Base-by-base conservation (phyloP, 1,140 invertebrate species). In the Ylistrum balloti region DNA sequence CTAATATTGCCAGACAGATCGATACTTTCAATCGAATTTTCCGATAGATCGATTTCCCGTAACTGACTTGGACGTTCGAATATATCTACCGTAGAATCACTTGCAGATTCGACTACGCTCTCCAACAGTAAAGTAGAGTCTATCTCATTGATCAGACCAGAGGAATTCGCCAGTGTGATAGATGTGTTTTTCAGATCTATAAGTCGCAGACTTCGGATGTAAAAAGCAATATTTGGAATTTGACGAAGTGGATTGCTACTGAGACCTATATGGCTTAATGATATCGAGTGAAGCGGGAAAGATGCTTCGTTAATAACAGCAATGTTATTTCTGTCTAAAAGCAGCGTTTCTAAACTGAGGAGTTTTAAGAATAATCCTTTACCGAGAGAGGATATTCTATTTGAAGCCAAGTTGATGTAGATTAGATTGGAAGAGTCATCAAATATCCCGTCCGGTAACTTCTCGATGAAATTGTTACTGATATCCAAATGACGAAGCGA, bases 151-250 rank as follows among this genome's bases (percentile, higher is more conserved):
- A 91, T 15, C 32, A 93, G 88, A 15, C 90, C 22, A 0, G 90
- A 86, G 15, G 93, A 92, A 33, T 94, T 93, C 0, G 92, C 22
- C 13, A 93, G 90, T 5, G 88, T 45, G 20, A 94, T 94, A 13
- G 90, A 28, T 3, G 91, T 92, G 32, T 91, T 85, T 13, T 88
- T 87, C 20, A 94, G 88, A 85, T 93, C 45, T 2, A 90, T 90
- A n/a, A 88, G 33, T 5, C 87, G 33, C 11, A 94, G 74, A 13
- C 90, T 90, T 20, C 93, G 86, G 7, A 94, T 86, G 41, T 92
- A 91, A 28, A 94, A 92, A 15, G 93, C 34, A 34, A 91, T 90
- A 15, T 91, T 89, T 33, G 94, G 94, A 33, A 94, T 89, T 20
- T 38, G 33, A 33, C 22, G 33, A n/a, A 94, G 38, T n/a, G 92